These are phyloP conservation scores for Onchidella celtica DNA, from an alignment of 2,888 invertebrate species.

Conservation along the genomic window DNA sequence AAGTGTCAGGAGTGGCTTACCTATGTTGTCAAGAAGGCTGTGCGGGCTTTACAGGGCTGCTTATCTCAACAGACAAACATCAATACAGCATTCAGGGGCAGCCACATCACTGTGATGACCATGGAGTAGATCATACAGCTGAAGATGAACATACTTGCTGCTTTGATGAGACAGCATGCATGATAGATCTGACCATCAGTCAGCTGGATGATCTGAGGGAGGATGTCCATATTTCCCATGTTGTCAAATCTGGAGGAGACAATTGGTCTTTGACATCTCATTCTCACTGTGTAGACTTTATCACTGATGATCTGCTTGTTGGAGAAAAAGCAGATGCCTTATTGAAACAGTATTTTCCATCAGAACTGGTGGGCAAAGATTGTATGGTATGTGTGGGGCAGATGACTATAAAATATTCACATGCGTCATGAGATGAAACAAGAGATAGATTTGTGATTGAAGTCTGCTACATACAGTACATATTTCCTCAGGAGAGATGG, in stretches of 20 bases:
- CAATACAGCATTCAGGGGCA: slow-evolving; percentile 37
- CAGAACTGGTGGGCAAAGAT: slow-evolving; percentile 38
- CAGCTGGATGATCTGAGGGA: slow-evolving; percentile 25
- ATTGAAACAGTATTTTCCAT: slow-evolving; percentile 54
- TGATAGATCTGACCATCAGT: slow-evolving; percentile 47
- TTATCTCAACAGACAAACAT: slow-evolving; percentile 22
- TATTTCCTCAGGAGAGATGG: too few species aligned
- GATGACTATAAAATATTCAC: slow-evolving; percentile 48
- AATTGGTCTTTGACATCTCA: slow-evolving; percentile 58
- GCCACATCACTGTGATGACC: slow-evolving; percentile 4
- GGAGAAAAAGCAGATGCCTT: slow-evolving; percentile 54
- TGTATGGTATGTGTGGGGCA: slow-evolving; percentile 55
- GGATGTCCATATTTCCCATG: slow-evolving; percentile 45
- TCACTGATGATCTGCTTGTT: slow-evolving; percentile 57
- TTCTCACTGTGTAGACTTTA: slow-evolving; percentile 49
- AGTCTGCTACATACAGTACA: too few species aligned
- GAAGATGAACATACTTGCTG: slow-evolving; percentile 54
- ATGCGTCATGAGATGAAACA: too few species aligned
- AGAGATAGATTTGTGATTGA: too few species aligned
- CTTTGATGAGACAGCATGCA: slow-evolving; percentile 44
- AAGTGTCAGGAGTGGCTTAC: slow-evolving; percentile 27
- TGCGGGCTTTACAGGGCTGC: slow-evolving; percentile 21
- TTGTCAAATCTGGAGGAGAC: slow-evolving; percentile 59
- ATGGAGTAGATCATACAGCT: neutral
- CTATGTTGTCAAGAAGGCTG: slow-evolving; percentile 5